A percentile compares a stretch with the other conserved stretches of the same genome.
Conservation (phyloP, 2,797 vertebrate species). For the Pseudomugil tenellus region DNA sequence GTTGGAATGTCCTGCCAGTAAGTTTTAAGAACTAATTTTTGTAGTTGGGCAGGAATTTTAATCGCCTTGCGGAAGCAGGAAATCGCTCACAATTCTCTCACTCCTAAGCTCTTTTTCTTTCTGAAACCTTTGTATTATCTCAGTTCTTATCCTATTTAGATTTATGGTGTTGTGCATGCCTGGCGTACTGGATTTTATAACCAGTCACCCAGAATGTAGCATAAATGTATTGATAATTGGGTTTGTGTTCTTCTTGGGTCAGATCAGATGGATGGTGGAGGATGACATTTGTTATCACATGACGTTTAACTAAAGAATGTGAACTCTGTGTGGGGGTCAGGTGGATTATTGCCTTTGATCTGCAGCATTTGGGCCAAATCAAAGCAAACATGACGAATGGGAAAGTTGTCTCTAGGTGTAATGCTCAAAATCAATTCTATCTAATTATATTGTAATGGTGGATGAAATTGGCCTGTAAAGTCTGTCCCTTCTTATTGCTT, state of each 20-base stretch:
- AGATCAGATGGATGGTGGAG: conserved; percentile 34
- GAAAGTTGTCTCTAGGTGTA: conserved; percentile 51
- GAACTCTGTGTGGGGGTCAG: conserved; percentile 69
- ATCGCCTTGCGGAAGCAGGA: conserved; percentile 52
- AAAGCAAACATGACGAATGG: conserved; percentile 52
- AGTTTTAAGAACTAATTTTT: conserved; percentile 56
- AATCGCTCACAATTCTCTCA: conserved; percentile 43
- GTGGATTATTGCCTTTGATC: conserved; percentile 77
- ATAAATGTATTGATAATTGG: background rate
- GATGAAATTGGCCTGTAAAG: background rate
- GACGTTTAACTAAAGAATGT: conserved; percentile 69
- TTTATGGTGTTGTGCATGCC: conserved; percentile 20
- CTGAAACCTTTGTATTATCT: background rate
- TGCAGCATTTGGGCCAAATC: conserved; percentile 56
- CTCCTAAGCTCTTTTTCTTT: conserved; percentile 28
- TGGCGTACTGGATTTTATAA: background rate
- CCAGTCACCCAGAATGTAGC: background rate
- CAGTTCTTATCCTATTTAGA: background rate
- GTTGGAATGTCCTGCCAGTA: conserved; percentile 39
- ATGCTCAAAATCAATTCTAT: conserved; percentile 17
- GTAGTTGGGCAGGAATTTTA: conserved; percentile 57
- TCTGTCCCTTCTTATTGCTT: background rate
- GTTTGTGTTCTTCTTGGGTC: conserved; percentile 15
- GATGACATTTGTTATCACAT: conserved; percentile 66
- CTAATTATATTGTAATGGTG: conserved; percentile 27